These are phyloP conservation scores for Enteromius fasciolatus DNA, from an alignment of 2,797 vertebrate genomes.

Conservation along the genomic window DNA sequence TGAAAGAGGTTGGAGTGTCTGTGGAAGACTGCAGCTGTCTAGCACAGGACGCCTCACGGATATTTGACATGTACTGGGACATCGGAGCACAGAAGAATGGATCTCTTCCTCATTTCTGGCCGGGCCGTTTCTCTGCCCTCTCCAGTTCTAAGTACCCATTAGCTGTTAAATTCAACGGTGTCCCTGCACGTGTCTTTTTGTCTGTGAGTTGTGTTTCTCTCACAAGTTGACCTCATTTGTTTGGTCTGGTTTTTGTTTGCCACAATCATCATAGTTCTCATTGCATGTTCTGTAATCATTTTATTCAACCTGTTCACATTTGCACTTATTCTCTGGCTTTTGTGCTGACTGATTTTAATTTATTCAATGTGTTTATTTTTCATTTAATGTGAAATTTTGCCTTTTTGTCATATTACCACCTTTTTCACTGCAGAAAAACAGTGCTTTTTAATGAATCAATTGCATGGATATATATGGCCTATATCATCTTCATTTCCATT, in stretches of 20 bases:
- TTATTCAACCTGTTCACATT: background rate
- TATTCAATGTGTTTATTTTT: background rate
- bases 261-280: background rate
- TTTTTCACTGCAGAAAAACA: conserved; percentile 10
- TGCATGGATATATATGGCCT: conserved; percentile 28
- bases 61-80: conserved; percentile 79
- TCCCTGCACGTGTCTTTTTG: conserved; percentile 77
- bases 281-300: conserved; percentile 3
- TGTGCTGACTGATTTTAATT: background rate
- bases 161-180: conserved; percentile 76
- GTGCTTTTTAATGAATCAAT: conserved; percentile 27
- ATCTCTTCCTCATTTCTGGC: conserved; percentile 76
- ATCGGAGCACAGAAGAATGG: conserved; percentile 65
- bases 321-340: background rate
- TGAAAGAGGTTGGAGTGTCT: conserved; percentile 79
- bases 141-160: conserved; percentile 77
- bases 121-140: conserved; percentile 72
- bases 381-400: background rate
- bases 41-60: conserved; percentile 74
- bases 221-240: conserved; percentile 46
- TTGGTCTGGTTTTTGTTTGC: background rate
- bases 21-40: conserved; percentile 82
- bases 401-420: background rate
- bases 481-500: background rate
- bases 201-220: conserved; percentile 74